Percentiles rank a stretch among this genome's conserved stretches.
phyloP scores from a whole-genome alignment of 2,113 vertebrate genomes.

The Mustela nigripes region DNA sequence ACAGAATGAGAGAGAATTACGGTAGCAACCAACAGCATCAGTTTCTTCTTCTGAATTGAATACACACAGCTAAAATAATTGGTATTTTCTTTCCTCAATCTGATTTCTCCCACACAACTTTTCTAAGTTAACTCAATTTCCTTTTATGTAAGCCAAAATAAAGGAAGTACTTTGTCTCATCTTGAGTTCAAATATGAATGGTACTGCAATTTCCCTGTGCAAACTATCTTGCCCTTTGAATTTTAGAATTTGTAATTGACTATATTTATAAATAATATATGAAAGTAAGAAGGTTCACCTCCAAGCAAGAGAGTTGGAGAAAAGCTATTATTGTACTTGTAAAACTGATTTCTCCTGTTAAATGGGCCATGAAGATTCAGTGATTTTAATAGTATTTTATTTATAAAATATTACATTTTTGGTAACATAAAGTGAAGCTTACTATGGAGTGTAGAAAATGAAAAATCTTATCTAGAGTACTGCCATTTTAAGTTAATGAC shows the following conservation, averaged over 20 bases:
- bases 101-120: background rate
- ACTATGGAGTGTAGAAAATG: background rate
- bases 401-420: background rate
- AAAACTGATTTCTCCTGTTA: background rate
- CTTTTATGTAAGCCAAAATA: background rate
- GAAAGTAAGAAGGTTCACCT: constrained; percentile 21
- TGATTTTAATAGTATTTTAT: constrained; percentile 42
- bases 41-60: background rate
- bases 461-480: background rate
- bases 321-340: background rate
- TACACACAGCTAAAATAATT: background rate
- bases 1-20: background rate
- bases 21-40: background rate
- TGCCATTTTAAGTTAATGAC: constrained; percentile 32
- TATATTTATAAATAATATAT: background rate
- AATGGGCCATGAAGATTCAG: background rate
- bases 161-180: background rate
- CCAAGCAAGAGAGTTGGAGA: background rate
- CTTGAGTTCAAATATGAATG: background rate
- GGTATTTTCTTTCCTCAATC: background rate
- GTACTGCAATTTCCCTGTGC: background rate
- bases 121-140: background rate
- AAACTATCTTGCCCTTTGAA: background rate
- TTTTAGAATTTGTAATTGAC: constrained; percentile 37
- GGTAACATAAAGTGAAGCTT: background rate